phyloP scores from a whole-genome alignment of 2,797 vertebrate species.

The Sebastes cheni region DNA sequence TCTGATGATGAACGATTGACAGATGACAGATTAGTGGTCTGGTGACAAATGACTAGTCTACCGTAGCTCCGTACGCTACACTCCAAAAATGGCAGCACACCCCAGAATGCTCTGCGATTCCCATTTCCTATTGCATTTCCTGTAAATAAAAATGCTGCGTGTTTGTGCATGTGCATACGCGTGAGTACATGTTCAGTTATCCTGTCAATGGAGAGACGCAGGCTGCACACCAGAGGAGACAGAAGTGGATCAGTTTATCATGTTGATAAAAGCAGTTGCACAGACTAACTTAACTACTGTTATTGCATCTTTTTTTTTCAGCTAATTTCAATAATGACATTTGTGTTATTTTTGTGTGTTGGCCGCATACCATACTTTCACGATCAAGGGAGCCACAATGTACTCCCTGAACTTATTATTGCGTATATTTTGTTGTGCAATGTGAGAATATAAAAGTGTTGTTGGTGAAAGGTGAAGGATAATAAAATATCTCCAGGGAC shows the following conservation, averaged over 20 bases:
- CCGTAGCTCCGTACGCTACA: neutral
- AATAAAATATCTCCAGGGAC: constrained; percentile 6
- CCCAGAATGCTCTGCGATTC: neutral
- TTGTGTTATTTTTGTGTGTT: constrained; percentile 21
- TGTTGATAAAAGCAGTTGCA: constrained; percentile 74
- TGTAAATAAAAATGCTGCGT: constrained; percentile 41
- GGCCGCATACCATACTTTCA: neutral
- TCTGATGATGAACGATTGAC: neutral
- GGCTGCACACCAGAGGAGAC: constrained; percentile 34
- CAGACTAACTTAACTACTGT: constrained; percentile 18
- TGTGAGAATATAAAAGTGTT: constrained; percentile 2
- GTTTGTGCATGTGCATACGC: neutral
- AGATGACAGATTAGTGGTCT: neutral
- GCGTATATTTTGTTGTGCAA: neutral
- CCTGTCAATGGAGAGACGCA: constrained; percentile 25
- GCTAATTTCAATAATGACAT: constrained; percentile 32
- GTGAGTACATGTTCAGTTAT: constrained; percentile 23
- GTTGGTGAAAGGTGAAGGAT: neutral
- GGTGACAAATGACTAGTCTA: neutral
- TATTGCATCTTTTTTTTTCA: constrained; percentile 7
- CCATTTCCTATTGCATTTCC: neutral
- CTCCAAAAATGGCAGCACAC: neutral
- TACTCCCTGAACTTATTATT: neutral
- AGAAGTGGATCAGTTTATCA: constrained; percentile 69
- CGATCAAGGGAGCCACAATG: neutral